These are phyloP conservation scores for Tetragnatha montana DNA, from an alignment of 2,888 invertebrate genomes.

Conservation along the genomic window DNA sequence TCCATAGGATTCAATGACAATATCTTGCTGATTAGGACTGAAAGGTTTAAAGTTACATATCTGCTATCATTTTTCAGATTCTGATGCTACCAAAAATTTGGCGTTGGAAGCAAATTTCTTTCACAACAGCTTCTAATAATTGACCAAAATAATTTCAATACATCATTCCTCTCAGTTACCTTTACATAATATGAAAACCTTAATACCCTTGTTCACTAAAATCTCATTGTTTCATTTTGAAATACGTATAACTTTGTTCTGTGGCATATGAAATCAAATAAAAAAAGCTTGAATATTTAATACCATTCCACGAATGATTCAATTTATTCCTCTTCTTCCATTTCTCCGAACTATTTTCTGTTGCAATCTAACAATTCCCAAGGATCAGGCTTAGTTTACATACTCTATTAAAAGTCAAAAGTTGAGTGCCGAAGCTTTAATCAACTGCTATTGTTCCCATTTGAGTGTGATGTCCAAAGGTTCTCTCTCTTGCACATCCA, in stretches of 20 bases:
- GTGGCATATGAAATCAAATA: not conserved
- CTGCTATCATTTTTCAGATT: too few species aligned
- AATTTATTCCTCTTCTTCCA: not conserved
- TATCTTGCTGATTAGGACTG: too few species aligned
- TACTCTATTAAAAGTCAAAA: conserved; percentile 24
- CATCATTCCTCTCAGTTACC: too few species aligned
- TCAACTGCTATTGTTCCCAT: conserved; percentile 15
- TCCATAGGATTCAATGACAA: too few species aligned
- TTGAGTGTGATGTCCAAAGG: not conserved
- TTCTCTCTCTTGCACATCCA: not conserved
- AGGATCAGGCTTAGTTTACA: conserved; percentile 5
- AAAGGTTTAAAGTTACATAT: too few species aligned
- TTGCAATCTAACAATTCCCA: not conserved
- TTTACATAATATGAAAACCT: not conserved
- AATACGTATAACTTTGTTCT: too few species aligned
- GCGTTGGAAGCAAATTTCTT: too few species aligned
- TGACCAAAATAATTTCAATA: too few species aligned
- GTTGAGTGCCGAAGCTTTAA: not conserved
- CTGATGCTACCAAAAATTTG: too few species aligned
- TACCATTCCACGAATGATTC: not conserved
- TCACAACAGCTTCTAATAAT: too few species aligned
- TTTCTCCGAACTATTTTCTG: not conserved
- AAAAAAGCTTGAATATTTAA: not conserved
- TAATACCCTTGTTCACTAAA: not conserved
- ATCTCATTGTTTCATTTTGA: not conserved